Evolutionary conservation across 92 coral and sea anemone genomes (phyloP), one percentile per base, ranked within the genome.

Genomic region (Ricordea florida): DNA sequence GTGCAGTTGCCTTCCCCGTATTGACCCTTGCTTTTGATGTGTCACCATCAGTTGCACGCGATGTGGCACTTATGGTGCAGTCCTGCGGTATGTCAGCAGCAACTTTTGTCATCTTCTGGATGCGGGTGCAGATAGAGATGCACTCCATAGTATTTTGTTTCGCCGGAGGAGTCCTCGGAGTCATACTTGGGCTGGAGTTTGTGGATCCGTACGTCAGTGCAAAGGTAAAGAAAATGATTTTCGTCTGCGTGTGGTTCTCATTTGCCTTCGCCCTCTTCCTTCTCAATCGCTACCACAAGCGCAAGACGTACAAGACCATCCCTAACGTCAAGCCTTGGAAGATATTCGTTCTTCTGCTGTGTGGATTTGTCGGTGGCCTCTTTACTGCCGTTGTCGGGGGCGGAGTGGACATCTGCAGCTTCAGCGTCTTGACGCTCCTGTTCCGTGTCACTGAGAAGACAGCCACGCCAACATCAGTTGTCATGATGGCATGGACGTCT

Each of bases 391-490:
- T 90, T 28, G 74, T 83, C 28, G 96, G 96, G 5, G 80, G 96
- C 15, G 96, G 96, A 4, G 48, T 90, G 33, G 96, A 90, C 60
- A 82, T 90, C 40, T 90, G 96, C 58, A 90, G 92, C 66, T 92
- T 92, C 78, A 92, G 97, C 55, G 81, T 92, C 24, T 66, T 92
- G 40, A 92, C 97, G 25, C 59, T 92, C 15, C 85, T 92, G 26
- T 92, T 92, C 79, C 85, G 97, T 22, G 96, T 90, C 4, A 52
- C 89, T 41, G 96, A 90, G 78, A 90, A 90, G 69, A 90, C 96
- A 20, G 92, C 96, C 56, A 82, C 96, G 8, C 96, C 96, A 3
- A 90, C 96, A 2, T 90, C 96, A 15, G 96, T 90, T 62, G 81
- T 86, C 34, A 43, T 90, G 31, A 90, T 90, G 96, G 96, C 96